These are phyloP conservation scores for Drosophila tani DNA, from an alignment of 1,140 invertebrate genomes.

Conservation along the genomic window DNA sequence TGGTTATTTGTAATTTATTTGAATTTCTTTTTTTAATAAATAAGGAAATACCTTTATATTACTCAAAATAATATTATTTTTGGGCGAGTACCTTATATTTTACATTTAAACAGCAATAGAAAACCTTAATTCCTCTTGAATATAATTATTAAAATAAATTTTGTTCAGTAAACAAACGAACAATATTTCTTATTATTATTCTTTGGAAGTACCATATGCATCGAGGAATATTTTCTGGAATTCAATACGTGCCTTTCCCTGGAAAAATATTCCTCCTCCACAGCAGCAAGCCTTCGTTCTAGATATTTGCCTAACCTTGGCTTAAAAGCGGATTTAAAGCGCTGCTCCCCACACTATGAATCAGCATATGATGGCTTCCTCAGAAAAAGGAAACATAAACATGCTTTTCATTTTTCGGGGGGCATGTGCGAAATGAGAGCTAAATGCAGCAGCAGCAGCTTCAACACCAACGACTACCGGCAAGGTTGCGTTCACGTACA, in stretches of 20 bases:
- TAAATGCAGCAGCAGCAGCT: slow-evolving; percentile 36
- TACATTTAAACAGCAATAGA: no score
- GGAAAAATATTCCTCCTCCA: background rate
- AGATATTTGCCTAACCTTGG: slow-evolving; percentile 36
- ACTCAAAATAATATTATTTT: no score
- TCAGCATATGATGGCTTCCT: slow-evolving; percentile 54
- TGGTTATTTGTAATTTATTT: background rate
- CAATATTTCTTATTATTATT: background rate
- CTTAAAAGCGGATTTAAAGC: slow-evolving; percentile 27
- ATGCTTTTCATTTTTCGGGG: slow-evolving; percentile 60
- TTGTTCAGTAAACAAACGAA: background rate
- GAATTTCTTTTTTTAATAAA: background rate
- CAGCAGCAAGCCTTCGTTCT: background rate
- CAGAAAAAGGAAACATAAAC: slow-evolving; percentile 56
- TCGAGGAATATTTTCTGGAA: no score
- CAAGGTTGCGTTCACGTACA: slow-evolving; percentile 49
- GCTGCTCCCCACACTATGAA: slow-evolving; percentile 34
- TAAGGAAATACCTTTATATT: no score
- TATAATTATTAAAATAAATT: no score
- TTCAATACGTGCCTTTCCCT: background rate
- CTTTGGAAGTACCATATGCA: rapidly evolving
- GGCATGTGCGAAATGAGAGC: slow-evolving; percentile 59
- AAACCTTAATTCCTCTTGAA: no score
- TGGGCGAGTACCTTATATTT: no score
- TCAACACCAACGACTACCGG: slow-evolving; percentile 33